Evolutionary conservation across 2,797 vertebrate species (phyloP), one percentile per base, ranked within the genome.

Genomic region (Bradypodion ventrale): DNA sequence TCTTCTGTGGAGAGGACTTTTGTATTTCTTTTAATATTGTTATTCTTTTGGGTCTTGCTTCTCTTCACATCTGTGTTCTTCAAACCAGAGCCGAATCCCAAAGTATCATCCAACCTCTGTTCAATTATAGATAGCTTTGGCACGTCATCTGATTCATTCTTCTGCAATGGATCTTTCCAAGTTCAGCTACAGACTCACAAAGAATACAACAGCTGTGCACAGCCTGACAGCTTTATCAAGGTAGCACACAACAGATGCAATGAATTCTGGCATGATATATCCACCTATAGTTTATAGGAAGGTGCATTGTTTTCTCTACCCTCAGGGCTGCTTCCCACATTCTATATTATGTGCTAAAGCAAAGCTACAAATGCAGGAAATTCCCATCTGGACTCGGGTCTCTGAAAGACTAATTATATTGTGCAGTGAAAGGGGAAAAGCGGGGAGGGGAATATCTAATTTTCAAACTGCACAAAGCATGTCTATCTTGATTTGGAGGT

Each of bases 401-500:
- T n/a, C n/a, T n/a, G n/a, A n/a, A n/a, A n/a, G n/a, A n/a, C n/a
- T n/a, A n/a, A n/a, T n/a, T n/a, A n/a, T n/a, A n/a, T n/a, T n/a
- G n/a, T 66, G 63, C 8, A 7, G 65, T 66, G 7, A 35, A 49
- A 32, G n/a, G 62, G 16, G 7, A 80, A 0, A 0, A 49, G 37
- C n/a, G n/a, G n/a, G n/a, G n/a, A n/a, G n/a, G n/a, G n/a, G n/a
- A n/a, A 5, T 7, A 65, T 59, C 32, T 0, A 2, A 16, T 46
- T 83, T 40, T 81, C 29, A 86, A 83, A 25, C 78, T 25, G 37
- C 49, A 7, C 8, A n/a, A 2, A 75, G 7, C 21, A 80, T 29
- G 25, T 4, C 68, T 73, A 74, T 73, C n/a, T 80, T 78, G 80
- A 62, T 6, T 86, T 62, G 92, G 86, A 23, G 46, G 23, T 29